Conservation (phyloP, 2,113 vertebrate species). For the Phainopepla nitens region DNA sequence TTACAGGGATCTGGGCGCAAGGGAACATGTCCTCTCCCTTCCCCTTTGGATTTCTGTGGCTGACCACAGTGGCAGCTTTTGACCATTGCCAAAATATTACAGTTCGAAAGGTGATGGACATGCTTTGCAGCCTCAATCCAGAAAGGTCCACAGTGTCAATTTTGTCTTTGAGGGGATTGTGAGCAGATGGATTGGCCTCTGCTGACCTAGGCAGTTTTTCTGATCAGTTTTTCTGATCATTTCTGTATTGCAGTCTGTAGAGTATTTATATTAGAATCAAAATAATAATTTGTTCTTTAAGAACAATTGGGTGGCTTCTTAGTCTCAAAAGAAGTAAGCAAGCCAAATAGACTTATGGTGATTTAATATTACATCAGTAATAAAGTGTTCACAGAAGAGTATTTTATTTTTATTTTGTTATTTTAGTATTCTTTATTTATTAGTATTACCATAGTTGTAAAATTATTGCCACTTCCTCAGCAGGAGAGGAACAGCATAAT, state of each 20-base stretch:
- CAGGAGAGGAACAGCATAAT: neutral
- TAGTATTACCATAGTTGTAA: neutral
- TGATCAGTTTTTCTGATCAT: neutral
- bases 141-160: neutral
- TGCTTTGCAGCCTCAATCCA: neutral
- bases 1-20: neutral
- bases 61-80: neutral
- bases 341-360: neutral
- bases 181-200: accelerated
- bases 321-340: neutral
- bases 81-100: neutral
- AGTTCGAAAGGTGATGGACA: neutral
- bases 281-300: neutral
- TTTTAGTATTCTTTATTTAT: neutral
- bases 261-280: neutral
- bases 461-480: neutral
- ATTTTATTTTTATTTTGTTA: neutral
- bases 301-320: neutral
- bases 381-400: neutral
- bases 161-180: neutral
- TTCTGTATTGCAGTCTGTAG: neutral
- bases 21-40: accelerated
- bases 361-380: neutral
- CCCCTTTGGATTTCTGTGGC: neutral
- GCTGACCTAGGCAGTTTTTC: neutral